Conservation (phyloP, 2,888 invertebrate species). For the Habrosyne pyritoides region DNA sequence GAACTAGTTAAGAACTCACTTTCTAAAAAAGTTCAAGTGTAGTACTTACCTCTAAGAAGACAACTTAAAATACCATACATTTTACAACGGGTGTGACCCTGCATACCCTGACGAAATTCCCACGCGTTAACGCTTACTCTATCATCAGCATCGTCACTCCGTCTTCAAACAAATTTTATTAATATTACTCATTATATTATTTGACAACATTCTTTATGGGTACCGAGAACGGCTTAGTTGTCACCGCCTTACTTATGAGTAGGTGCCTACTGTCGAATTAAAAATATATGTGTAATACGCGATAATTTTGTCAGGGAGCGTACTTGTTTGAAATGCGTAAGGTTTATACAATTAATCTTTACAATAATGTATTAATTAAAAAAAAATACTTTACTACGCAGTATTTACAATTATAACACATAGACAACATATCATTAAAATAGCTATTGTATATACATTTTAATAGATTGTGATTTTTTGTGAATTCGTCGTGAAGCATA, state of each 20-base stretch:
- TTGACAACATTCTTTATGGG: neutral
- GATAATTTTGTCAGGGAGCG: no score
- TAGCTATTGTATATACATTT: no score
- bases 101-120: conserved; percentile 35
- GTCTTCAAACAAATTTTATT: conserved; percentile 44
- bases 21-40: neutral
- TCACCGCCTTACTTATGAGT: neutral
- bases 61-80: conserved; percentile 2
- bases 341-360: no score
- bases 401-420: no score
- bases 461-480: no score
- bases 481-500: no score
- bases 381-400: no score
- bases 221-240: conserved; percentile 3
- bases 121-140: conserved; percentile 49
- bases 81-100: conserved; percentile 6
- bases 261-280: no score
- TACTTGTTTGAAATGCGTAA: no score
- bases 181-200: conserved; percentile 11
- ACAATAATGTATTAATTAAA: no score
- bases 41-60: conserved; percentile 9
- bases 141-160: conserved; percentile 53
- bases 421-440: no score
- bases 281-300: no score
- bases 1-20: neutral